phyloP scores from a whole-genome alignment of 2,113 vertebrate species.

The Cyphomyrus discorhynchus region DNA sequence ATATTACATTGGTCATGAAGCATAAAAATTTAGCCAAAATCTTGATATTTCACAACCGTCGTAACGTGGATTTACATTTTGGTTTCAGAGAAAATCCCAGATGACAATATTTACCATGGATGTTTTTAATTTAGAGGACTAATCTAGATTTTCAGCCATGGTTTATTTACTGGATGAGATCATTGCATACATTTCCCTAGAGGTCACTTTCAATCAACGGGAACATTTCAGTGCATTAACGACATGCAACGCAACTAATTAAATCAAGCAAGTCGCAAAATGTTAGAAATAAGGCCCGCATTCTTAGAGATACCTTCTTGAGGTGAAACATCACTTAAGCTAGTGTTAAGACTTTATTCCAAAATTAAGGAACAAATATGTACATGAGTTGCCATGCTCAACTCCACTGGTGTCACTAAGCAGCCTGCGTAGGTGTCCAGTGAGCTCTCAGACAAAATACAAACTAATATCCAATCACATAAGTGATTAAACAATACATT shows the following conservation, averaged over 20 bases:
- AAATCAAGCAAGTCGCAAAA: background rate
- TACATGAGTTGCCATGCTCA: background rate
- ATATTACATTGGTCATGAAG: background rate
- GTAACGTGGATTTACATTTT: background rate
- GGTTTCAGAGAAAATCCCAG: background rate
- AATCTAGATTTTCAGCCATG: background rate
- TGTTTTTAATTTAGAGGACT: background rate
- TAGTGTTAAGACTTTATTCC: slow-evolving; percentile 14
- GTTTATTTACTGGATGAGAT: background rate
- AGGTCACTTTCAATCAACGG: background rate
- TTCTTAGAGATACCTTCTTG: background rate
- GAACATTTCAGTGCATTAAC: background rate
- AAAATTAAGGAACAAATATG: background rate
- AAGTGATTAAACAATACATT: background rate
- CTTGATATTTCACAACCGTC: background rate
- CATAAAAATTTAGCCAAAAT: background rate
- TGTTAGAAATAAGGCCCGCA: background rate
- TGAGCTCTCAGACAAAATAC: background rate
- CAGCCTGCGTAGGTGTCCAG: background rate
- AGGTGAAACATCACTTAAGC: slow-evolving; percentile 3
- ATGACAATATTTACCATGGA: background rate
- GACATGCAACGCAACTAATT: background rate
- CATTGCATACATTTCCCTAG: background rate
- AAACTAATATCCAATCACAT: background rate
- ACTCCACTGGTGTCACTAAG: background rate